Evolutionary conservation across 2,797 vertebrate species (phyloP).

Genomic region (Zalophus californianus): DNA sequence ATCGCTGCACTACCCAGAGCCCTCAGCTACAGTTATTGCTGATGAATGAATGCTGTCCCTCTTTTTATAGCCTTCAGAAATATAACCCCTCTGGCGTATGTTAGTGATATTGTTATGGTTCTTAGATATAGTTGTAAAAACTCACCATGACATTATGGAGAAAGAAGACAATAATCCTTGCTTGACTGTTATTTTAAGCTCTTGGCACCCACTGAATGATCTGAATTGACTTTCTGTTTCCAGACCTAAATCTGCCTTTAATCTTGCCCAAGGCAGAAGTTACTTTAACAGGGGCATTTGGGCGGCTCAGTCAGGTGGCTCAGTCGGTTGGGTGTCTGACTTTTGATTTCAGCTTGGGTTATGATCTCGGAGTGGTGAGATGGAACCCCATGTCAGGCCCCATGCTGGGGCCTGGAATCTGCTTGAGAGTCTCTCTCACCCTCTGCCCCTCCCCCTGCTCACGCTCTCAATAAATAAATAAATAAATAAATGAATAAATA

Average conservation of each 20-base stretch:
- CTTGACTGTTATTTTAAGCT: background rate
- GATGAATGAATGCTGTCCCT: background rate
- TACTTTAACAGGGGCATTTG: background rate
- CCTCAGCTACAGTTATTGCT: background rate
- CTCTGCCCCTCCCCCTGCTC: background rate
- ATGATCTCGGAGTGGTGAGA: background rate
- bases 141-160: background rate
- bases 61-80: background rate
- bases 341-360: background rate
- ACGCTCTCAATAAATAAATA: background rate
- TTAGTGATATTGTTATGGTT: background rate
- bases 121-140: background rate
- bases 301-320: background rate
- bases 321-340: background rate
- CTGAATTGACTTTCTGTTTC: slow-evolving; percentile 50
- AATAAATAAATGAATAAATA: too few species aligned
- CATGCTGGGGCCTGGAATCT: background rate
- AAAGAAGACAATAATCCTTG: background rate
- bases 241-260: background rate
- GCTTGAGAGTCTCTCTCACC: background rate
- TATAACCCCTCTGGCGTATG: background rate
- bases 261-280: background rate
- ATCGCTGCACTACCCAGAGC: background rate
- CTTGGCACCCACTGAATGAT: background rate
- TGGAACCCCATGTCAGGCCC: background rate